phyloP scores from a whole-genome alignment of 2,113 vertebrate genomes.

The Heliornis fulica region DNA sequence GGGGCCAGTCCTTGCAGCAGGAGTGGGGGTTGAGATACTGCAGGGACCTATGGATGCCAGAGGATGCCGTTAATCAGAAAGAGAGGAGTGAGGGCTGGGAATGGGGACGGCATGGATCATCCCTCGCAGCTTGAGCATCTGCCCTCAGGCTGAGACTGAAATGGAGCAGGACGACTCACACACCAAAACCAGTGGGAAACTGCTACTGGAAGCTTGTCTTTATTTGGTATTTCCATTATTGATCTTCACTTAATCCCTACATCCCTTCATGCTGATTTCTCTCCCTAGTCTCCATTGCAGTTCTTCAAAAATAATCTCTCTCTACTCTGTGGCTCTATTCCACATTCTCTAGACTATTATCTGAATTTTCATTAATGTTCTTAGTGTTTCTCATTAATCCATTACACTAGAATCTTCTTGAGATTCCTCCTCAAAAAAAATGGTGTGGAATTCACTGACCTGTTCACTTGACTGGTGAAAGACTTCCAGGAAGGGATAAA shows the following conservation, averaged over 20 bases:
- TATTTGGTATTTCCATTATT: not conserved
- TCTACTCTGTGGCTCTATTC: not conserved
- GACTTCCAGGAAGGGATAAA: not conserved
- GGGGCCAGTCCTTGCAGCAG: fast-evolving
- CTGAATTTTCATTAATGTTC: not conserved
- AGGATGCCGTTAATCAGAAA: not conserved
- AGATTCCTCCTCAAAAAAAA: not conserved
- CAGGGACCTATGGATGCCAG: not conserved
- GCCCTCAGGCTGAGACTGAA: not conserved
- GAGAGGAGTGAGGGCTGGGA: not conserved
- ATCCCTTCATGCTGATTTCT: not conserved
- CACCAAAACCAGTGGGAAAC: not conserved
- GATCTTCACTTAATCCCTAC: not conserved
- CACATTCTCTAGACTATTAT: not conserved
- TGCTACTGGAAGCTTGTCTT: not conserved
- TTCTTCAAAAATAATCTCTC: not conserved
- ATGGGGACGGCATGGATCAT: not conserved
- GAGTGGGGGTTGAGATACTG: fast-evolving
- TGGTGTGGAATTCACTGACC: no score
- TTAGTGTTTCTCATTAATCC: not conserved
- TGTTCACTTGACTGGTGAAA: not conserved
- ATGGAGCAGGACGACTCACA: not conserved
- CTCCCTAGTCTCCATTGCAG: not conserved
- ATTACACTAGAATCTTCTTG: not conserved
- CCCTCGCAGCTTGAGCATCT: not conserved